Evolutionary conservation across 2,113 vertebrate genomes (phyloP).

Genomic region (Tympanuchus pallidicinctus): DNA sequence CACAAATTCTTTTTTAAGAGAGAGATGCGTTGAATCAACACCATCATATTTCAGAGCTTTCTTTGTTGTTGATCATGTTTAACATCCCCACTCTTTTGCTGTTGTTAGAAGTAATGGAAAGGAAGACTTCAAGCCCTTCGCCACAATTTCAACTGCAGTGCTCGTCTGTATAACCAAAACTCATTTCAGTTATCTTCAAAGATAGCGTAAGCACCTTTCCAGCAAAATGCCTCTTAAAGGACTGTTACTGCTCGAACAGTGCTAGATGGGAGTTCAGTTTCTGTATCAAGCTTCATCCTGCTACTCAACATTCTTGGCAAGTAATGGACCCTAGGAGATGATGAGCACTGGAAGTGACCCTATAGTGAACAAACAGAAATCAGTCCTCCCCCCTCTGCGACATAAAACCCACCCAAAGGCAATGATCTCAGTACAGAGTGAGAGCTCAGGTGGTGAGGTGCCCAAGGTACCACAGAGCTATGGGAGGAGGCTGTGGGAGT

Average conservation of each 20-base stretch:
- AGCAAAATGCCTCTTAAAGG: neutral
- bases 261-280: neutral
- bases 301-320: neutral
- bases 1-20: neutral
- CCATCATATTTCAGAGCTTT: neutral
- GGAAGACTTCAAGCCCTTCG: neutral
- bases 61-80: neutral
- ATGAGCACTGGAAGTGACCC: neutral
- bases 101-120: neutral
- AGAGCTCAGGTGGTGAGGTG: neutral
- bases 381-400: neutral
- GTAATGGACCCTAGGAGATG: neutral
- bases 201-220: neutral
- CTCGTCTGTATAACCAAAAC: neutral
- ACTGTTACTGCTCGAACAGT: neutral
- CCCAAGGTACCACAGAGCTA: neutral
- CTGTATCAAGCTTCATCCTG: neutral
- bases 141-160: neutral
- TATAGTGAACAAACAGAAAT: neutral
- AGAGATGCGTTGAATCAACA: neutral
- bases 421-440: fast-evolving
- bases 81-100: fast-evolving
- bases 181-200: neutral
- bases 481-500: neutral
- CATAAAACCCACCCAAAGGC: neutral